These are phyloP conservation scores for Bedellia somnulentella DNA, from an alignment of 2,888 invertebrate genomes.

Conservation along the genomic window DNA sequence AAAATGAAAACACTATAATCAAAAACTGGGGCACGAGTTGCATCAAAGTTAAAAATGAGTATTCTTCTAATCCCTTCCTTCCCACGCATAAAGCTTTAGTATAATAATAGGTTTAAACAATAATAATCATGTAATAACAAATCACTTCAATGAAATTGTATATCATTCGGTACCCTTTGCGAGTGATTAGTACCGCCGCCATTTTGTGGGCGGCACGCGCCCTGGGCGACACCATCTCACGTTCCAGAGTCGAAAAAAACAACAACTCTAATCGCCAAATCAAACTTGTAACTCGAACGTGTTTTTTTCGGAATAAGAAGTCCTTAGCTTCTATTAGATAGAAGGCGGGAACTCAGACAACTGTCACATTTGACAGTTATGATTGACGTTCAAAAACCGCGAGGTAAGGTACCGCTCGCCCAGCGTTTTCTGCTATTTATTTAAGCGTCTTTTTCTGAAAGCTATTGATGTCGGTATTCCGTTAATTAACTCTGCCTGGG, in stretches of 20 bases:
- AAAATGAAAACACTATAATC: too few relatives aligned
- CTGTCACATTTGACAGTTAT: constrained; percentile 54
- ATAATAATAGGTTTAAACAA: constrained; percentile 52
- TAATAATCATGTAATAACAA: constrained; percentile 38
- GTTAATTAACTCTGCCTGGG: constrained; percentile 28
- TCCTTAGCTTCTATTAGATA: constrained; percentile 43
- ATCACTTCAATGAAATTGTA: constrained; percentile 59
- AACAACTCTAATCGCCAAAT: constrained; percentile 44
- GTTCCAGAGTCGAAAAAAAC: constrained; percentile 57
- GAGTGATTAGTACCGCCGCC: constrained; percentile 53
- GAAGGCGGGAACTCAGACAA: constrained; percentile 47
- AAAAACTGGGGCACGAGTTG: constrained; percentile 52
- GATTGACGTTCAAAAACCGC: constrained; percentile 54
- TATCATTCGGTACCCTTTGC: constrained; percentile 52
- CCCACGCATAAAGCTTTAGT: constrained; percentile 49
- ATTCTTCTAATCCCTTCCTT: constrained; percentile 56
- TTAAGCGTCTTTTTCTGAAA: constrained; percentile 6
- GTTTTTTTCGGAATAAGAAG: constrained; percentile 56
- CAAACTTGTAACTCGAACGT: constrained; percentile 51
- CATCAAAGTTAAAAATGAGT: too few relatives aligned
- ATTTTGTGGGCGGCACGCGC: constrained; percentile 53
- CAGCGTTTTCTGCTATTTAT: constrained; percentile 3
- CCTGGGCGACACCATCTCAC: constrained; percentile 57
- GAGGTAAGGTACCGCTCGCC: constrained; percentile 23
- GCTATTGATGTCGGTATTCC: constrained; percentile 12